Base-by-base conservation (phyloP, 2,888 invertebrate species). In the Galerucella nymphaeae region DNA sequence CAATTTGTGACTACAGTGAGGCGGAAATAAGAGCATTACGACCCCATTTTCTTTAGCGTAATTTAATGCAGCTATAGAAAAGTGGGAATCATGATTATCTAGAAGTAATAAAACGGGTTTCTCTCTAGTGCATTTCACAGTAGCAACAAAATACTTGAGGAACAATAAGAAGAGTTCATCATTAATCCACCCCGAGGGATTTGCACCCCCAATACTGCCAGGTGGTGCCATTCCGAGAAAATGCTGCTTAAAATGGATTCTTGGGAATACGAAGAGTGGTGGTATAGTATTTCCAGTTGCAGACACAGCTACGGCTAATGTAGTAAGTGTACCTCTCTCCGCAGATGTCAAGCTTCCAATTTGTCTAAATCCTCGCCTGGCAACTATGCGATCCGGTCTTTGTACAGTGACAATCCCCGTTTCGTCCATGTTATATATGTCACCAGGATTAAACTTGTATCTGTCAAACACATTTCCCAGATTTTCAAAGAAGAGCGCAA, bases 391-490 rank as follows among this genome's bases (percentile, higher is more conserved):
- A 45, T 67, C 14, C 14, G 58, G 58, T 42, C 55, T 58, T 20
- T 67, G 66, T 10, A 62, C 62, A 13, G 62, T 62, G 9, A 50
- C 45, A 8, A 50, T 11, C 14, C 66, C 68, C 11, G 62, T 69
- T 48, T 69, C 53, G 14, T 69, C 69, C 38, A 62, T 16, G 23
- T 63, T 69, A 14, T 50, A 62, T 38, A 63, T 69, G 30, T 69
- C 41, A 16, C 50, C 5, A n/a, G 50, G 53, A 42, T 41, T 45
- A 53, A 69, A 20, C 13, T 62, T 16, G 5, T 16, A 38, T 11
- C 62, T 42, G 42, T 42, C 42, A 42, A 42, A 42, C 42, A 42
- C 42, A 42, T 42, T 42, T 42, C 42, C 42, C n/a, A 16, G 13
- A 8, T 38, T 30, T 14, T 61, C 38, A 30, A 61, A 61, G n/a